A percentile compares a stretch with the other conserved stretches of the same genome.
These are phyloP conservation scores for Trissolcus japonicus DNA, from an alignment of 2,888 invertebrate species.

Conservation along the genomic window DNA sequence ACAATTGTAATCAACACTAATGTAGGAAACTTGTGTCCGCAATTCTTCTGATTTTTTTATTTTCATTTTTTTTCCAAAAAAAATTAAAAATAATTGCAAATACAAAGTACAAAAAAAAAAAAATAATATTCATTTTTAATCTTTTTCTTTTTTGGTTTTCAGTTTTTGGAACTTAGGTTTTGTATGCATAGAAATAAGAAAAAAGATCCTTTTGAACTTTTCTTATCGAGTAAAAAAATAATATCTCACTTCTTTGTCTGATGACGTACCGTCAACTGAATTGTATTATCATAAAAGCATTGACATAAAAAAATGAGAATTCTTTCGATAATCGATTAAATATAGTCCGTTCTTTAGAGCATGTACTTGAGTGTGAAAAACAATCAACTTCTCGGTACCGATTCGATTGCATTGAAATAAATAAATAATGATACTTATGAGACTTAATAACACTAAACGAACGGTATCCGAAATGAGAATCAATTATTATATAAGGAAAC, in stretches of 20 bases:
- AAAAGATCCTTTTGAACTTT: not conserved
- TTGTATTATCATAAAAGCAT: not conserved
- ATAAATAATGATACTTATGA: not conserved
- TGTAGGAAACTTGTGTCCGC: conserved; percentile 1
- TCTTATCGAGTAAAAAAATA: not conserved
- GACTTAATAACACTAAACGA: conserved; percentile 5
- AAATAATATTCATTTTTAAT: too few species aligned
- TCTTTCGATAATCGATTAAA: conserved; percentile 1
- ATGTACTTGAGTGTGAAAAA: not conserved
- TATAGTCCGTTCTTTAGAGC: too few species aligned
- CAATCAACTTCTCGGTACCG: not conserved
- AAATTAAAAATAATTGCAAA: not conserved
- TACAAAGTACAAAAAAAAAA: not conserved
- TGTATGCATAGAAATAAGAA: too few species aligned
- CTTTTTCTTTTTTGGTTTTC: too few species aligned
- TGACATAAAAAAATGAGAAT: conserved; percentile 4
- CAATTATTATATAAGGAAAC: conserved; percentile 23
- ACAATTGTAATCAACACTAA: conserved; percentile 16
- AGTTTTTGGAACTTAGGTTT: too few species aligned
- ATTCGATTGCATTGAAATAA: conserved; percentile 13
- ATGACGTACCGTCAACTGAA: too few species aligned
- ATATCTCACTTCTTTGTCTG: not conserved
- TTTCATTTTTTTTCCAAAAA: not conserved
- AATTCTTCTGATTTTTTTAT: not conserved
- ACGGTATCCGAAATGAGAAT: conserved; percentile 4